Evolutionary conservation across 1,140 invertebrate species (phyloP), one percentile per base, ranked within the genome.

Genomic region (Caenorhabditis briggsae): DNA sequence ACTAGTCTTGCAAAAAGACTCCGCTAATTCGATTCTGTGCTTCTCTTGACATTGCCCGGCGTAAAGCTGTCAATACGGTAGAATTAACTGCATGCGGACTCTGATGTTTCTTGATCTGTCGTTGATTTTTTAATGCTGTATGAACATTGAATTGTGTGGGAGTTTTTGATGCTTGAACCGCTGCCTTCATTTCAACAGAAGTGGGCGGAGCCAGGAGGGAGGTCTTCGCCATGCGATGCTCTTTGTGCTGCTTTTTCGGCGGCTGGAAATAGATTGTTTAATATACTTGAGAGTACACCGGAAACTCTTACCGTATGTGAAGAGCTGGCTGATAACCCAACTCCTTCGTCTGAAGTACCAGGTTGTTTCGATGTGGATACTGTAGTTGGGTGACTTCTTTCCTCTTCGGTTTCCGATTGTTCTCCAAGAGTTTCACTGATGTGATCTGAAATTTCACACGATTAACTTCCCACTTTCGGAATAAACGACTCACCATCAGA

Each of bases 171-270:
- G 41, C 33, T 9, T 56, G 48, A 41, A 87, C 83, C 2, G 85
- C 86, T 43, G 61, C 86, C 65, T 87, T 87, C 86, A 87, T 46
- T 82, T 87, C 86, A 18, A 56, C 23, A 46, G 86, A 87, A 46
- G 86, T 87, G 65, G 86, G 86, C 23, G 86, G 86, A 43, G 64
- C 86, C 20, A 87, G 50, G 7, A 87, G 86, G n/a, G 86, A 87
- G 11, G 86, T 87, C 41, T 87, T 87, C 46, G 86, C 64, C 55
- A 86, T 78, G 23, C 85, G 50, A 18, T 50, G n/a, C 46, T 50
- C 43, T n/a, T 78, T 78, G 43, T 78, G 70, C 20, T 41, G 70
- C 70, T 78, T 78, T 78, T 78, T 70, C 33, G 33, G 64, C 5
- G 33, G 43, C 70, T 78, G 70, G n/a, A 78, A 78, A 23, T 9